phyloP scores from a whole-genome alignment of 2,888 invertebrate genomes.

The Ophraella communa region DNA sequence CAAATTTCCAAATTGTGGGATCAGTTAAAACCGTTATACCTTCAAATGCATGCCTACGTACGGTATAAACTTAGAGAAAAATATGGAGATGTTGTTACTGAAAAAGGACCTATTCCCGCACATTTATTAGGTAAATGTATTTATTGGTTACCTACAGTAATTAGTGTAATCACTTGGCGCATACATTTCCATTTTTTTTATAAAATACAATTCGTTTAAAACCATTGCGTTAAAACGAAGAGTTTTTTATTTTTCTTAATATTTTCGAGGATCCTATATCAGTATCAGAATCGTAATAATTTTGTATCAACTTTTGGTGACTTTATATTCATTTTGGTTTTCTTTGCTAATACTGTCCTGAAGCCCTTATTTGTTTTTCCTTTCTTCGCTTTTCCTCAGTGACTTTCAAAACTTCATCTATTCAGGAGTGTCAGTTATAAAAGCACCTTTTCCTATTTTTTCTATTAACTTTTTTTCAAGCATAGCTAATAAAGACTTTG shows the following conservation, averaged over 20 bases:
- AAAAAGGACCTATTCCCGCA: conserved; percentile 77
- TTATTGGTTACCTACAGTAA: no score
- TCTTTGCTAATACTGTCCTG: no score
- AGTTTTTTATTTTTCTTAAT: no score
- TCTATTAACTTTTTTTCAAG: neutral
- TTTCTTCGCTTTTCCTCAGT: no score
- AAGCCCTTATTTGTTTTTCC: no score
- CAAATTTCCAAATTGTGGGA: conserved; percentile 74
- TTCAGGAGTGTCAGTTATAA: neutral
- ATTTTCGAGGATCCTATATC: neutral
- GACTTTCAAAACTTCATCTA: neutral
- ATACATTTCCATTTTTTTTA: no score
- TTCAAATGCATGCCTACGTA: conserved; percentile 84
- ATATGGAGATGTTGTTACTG: conserved; percentile 74
- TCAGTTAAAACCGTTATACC: conserved; percentile 80
- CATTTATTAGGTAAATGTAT: conserved; percentile 70
- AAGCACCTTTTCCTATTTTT: neutral
- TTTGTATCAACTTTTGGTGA: neutral
- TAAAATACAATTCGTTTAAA: no score
- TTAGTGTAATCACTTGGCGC: no score
- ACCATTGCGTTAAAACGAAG: no score
- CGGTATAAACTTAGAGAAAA: conserved; percentile 72
- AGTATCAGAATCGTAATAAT: neutral
- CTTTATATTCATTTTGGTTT: no score
- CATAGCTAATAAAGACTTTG: no score